These are phyloP conservation scores for Urosaurus nigricauda DNA, from an alignment of 2,797 vertebrate genomes.

Conservation along the genomic window DNA sequence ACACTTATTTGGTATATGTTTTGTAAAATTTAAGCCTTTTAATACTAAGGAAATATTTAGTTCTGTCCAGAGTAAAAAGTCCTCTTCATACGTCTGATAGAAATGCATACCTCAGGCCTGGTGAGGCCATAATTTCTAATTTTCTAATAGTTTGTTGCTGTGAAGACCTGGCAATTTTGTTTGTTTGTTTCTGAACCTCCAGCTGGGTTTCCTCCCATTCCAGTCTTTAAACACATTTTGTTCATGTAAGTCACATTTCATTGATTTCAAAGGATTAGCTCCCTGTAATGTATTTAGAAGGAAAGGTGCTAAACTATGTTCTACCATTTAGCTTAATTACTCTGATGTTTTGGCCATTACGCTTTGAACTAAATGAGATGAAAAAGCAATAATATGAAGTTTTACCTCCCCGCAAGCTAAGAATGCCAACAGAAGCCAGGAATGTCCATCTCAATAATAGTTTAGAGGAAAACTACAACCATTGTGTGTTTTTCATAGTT, in stretches of 20 bases:
- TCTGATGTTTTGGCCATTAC: constrained; percentile 35
- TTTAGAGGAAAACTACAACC: constrained; percentile 35
- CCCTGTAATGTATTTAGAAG: neutral
- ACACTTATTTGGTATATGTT: too few relatives aligned
- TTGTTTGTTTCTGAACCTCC: neutral
- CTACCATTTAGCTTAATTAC: constrained; percentile 46
- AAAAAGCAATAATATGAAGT: neutral
- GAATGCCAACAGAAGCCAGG: constrained; percentile 11
- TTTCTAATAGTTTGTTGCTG: neutral
- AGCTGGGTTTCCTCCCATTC: constrained; percentile 18
- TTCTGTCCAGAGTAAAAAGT: too few relatives aligned
- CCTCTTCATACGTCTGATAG: too few relatives aligned
- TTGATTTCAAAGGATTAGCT: constrained; percentile 14
- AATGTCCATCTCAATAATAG: constrained; percentile 9
- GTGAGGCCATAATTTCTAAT: neutral
- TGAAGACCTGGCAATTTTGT: neutral
- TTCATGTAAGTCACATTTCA: neutral
- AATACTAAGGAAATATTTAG: too few relatives aligned
- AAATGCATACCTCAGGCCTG: neutral
- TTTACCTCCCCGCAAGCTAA: constrained; percentile 26
- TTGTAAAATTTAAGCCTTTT: too few relatives aligned
- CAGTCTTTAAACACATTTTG: constrained; percentile 1
- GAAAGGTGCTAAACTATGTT: constrained; percentile 16
- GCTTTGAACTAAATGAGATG: constrained; percentile 53
- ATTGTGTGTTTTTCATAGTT: constrained; percentile 48